Percentiles rank a stretch among this genome's conserved stretches.
These are phyloP conservation scores for Pavo muticus DNA, from an alignment of 2,113 vertebrate genomes.

Conservation along the genomic window DNA sequence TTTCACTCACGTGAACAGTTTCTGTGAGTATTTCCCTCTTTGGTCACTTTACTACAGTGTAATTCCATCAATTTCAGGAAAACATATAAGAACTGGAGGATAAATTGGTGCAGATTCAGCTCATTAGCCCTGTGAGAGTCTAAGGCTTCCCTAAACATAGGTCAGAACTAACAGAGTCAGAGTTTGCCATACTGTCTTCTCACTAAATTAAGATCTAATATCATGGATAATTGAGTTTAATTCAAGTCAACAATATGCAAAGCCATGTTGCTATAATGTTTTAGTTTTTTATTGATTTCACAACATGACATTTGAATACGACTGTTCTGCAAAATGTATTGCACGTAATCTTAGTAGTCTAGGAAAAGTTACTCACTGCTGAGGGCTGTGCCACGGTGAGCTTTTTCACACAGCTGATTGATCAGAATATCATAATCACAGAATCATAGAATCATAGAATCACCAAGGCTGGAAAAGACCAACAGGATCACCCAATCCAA, in stretches of 20 bases:
- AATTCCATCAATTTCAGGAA: background rate
- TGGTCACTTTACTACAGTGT: background rate
- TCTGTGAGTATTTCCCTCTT: background rate
- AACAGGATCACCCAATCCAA: too few species aligned
- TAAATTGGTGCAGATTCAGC: background rate
- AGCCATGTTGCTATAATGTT: background rate
- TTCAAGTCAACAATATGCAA: background rate
- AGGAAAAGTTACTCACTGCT: background rate
- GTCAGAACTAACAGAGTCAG: background rate
- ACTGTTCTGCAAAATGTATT: background rate
- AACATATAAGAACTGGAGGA: background rate
- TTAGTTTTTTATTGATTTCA: background rate
- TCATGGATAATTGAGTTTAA: background rate
- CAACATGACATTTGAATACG: background rate
- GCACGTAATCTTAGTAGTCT: background rate
- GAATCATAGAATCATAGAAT: too few species aligned
- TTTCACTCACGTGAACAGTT: background rate
- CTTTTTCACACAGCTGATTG: background rate
- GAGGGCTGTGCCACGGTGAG: background rate
- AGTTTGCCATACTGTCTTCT: background rate
- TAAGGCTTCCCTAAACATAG: background rate
- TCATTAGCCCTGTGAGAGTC: background rate
- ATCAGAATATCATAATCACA: background rate
- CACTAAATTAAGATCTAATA: background rate
- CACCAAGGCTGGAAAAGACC: too few species aligned